Evolutionary conservation across 2,797 vertebrate species (phyloP), one percentile per base, ranked within the genome.

Genomic region (Manis javanica): DNA sequence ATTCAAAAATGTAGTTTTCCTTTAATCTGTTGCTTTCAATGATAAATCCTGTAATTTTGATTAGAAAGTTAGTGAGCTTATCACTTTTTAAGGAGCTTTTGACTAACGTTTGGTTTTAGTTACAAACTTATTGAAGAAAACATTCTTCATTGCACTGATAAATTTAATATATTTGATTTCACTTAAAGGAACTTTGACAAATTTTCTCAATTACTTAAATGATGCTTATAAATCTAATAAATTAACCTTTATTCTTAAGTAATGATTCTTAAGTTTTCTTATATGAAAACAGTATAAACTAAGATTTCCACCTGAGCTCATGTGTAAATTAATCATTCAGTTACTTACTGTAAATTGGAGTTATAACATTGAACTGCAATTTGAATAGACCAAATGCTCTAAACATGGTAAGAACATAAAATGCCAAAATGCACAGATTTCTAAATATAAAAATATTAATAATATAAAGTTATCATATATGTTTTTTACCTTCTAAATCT

Each of bases 191-290:
- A 69, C 23, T 84, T 82, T 85, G 21, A 75, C 71, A 81, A 21
- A 74, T 90, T 93, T 94, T 94, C 46, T 90, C 19, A 83, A 37
- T 39, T 83, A 37, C 75, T 90, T 93, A 95, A 84, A 90, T 79
- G 13, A 75, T 81, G 92, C 55, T 79, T 83, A 87, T 61, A 84
- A 91, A 81, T 87, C 13, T 84, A 75, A 92, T 53, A 81, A 84
- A 59, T 86, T 83, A 90, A 59, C 66, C 2, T 69, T 55, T 87
- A n/a, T n/a, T n/a, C n/a, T n/a, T n/a, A n/a, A 84, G 49, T 59
- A 77, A 18, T 37, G 5, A 71, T 95, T 77, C 53, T 79, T 92
- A 75, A 85, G 23, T 87, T 79, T 93, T 74, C 37, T 69, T 77
- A 71, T 53, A 78, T 84, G n/a, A 95, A 63, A 34, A 71, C 1